Base-by-base conservation (phyloP, 2,797 vertebrate species). In the Lepidocolaptes lacrymiger region DNA sequence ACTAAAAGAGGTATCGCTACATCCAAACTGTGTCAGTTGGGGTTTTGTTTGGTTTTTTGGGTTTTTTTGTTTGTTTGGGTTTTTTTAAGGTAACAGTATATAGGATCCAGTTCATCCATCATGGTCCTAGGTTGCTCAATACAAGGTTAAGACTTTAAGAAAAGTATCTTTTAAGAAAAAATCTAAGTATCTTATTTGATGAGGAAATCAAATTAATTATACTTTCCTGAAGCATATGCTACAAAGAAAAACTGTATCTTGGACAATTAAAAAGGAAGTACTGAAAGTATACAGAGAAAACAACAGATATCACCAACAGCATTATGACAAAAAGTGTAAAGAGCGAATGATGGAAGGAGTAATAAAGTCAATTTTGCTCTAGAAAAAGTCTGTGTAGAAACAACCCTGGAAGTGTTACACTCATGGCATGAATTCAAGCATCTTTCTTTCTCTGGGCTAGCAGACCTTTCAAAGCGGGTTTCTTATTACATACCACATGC, bases 391-490 rank as follows among this genome's bases (percentile, higher is more conserved):
- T 27, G 9, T 9, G 9, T 19, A 55, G 41, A 68, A 91, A 88
- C 9, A 93, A n/a, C 9, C 12, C 32, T 61, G 49, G 37, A 81
- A 92, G 11, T 64, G 32, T 72, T 87, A 52, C 27, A 32, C 12
- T 46, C 32, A 32, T 0, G 2, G 6, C 30, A 83, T 22, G 8
- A 88, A 52, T 77, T 63, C 58, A 77, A 80, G 26, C 4, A 32
- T 85, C 71, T 78, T 83, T 67, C 34, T 72, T 87, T 61, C 43
- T 76, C 30, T 74, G 19, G 21, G 17, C 59, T 44, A 34, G 18
- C 24, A 76, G 26, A 78, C 30, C 20, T 64, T 68, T 58, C n/a
- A 76, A 86, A 69, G 37, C 14, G 87, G 82, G 18, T 85, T 89
- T 94, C 78, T 28, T 67, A 24, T 83, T 55, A 49, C 36, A 27